These are phyloP conservation scores for Sthenelais limicola DNA, from an alignment of 2,888 invertebrate species.

Conservation along the genomic window DNA sequence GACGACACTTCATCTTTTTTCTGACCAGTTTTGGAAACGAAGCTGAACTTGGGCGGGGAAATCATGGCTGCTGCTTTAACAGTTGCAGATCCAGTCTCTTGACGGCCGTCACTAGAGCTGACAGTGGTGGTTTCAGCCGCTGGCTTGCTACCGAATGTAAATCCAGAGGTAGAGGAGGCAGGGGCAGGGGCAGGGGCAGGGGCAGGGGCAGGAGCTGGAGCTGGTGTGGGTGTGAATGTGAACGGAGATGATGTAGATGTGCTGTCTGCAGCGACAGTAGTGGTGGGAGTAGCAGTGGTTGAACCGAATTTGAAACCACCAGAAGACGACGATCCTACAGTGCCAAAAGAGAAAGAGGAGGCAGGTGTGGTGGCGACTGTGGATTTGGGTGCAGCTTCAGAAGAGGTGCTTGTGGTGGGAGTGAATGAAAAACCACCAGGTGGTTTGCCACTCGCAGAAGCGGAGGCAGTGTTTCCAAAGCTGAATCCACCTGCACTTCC, in stretches of 20 bases:
- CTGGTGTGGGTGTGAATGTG: neutral
- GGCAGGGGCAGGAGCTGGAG: neutral
- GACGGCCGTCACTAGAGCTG: neutral
- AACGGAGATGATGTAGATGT: conserved; percentile 2
- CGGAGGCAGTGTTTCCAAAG: conserved; percentile 18
- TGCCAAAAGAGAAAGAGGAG: neutral
- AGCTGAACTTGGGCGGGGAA: conserved; percentile 10
- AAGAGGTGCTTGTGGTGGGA: neutral
- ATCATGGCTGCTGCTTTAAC: neutral
- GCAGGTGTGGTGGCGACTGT: neutral
- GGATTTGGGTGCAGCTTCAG: neutral
- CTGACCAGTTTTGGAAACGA: neutral
- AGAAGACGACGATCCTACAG: neutral
- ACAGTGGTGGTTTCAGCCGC: neutral
- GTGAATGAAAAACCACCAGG: conserved; percentile 10
- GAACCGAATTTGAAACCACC: conserved; percentile 42
- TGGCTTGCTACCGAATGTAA: conserved; percentile 2
- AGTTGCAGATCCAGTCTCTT: neutral
- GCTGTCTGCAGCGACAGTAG: neutral
- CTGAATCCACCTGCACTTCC: conserved; percentile 34
- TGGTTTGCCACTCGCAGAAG: neutral
- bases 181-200: neutral
- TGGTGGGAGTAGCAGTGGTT: conserved; percentile 28
- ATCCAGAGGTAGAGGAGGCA: neutral
- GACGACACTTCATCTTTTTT: too few relatives aligned